These are phyloP conservation scores for Lytechinus pictus DNA, from an alignment of 35 echinoderm and acorn worm genomes.

Conservation along the genomic window DNA sequence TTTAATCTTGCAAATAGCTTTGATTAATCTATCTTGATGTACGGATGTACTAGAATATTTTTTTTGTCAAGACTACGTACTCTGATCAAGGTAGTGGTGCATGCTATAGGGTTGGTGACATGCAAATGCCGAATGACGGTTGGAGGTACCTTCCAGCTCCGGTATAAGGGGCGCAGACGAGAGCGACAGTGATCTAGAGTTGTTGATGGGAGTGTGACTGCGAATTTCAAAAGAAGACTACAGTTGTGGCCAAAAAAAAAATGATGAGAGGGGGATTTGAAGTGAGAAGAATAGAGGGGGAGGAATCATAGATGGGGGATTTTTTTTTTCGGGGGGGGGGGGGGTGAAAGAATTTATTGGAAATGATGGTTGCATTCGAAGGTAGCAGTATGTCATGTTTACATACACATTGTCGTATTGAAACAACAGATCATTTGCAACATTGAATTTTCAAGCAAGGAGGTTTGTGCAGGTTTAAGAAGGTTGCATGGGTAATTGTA, in stretches of 20 bases:
- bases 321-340: not conserved
- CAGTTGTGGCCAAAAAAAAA: not conserved
- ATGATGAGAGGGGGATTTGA: not conserved
- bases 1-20: too few species aligned
- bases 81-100: conserved; percentile 36
- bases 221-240: conserved; percentile 40
- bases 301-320: not conserved
- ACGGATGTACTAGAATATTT: not conserved
- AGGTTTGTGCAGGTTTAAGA: not conserved
- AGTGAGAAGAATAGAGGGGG: not conserved
- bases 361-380: not conserved
- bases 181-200: conserved; percentile 48
- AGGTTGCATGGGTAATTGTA: not conserved
- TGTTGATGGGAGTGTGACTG: conserved; percentile 42
- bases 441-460: not conserved
- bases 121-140: conserved; percentile 52
- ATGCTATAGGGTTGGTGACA: conserved; percentile 54
- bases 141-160: conserved; percentile 53
- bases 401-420: not conserved
- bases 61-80: conserved; percentile 23
- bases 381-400: not conserved
- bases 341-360: not conserved
- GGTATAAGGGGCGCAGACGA: conserved; percentile 28
- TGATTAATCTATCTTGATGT: not conserved
- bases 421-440: not conserved